A percentile compares a stretch with the other conserved stretches of the same genome.
Evolutionary conservation across 2,888 invertebrate species (phyloP).

Genomic region (Nemurella pictetii): DNA sequence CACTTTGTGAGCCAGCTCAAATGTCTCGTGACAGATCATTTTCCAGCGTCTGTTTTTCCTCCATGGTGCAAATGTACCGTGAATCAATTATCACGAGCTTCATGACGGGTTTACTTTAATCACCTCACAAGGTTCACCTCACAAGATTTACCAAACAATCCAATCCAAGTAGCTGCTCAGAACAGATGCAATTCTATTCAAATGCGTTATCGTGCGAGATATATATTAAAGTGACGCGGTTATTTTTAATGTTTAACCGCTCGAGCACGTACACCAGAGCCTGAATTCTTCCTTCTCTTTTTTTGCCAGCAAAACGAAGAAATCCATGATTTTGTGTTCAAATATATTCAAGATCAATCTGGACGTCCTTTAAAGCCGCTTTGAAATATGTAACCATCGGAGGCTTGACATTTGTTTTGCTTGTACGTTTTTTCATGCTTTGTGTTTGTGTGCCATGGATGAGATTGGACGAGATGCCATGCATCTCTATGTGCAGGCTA

Average conservation of each 20-base stretch:
- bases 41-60: background rate
- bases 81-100: background rate
- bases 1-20: background rate
- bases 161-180: background rate
- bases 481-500: background rate
- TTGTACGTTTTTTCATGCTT: conserved; percentile 1
- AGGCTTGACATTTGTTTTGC: conserved; percentile 14
- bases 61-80: background rate
- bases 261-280: background rate
- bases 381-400: conserved; percentile 16
- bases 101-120: background rate
- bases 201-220: background rate
- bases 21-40: background rate
- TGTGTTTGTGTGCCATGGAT: background rate
- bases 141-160: background rate
- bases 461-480: background rate
- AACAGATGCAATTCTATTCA: background rate
- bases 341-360: conserved; percentile 30
- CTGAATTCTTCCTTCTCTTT: background rate
- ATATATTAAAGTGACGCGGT: background rate
- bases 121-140: background rate
- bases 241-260: background rate
- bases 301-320: background rate
- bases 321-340: conserved; percentile 20
- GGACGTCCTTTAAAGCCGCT: conserved; percentile 17